Evolutionary conservation across 2,113 vertebrate species (phyloP).

Genomic region (Rattus rattus): DNA sequence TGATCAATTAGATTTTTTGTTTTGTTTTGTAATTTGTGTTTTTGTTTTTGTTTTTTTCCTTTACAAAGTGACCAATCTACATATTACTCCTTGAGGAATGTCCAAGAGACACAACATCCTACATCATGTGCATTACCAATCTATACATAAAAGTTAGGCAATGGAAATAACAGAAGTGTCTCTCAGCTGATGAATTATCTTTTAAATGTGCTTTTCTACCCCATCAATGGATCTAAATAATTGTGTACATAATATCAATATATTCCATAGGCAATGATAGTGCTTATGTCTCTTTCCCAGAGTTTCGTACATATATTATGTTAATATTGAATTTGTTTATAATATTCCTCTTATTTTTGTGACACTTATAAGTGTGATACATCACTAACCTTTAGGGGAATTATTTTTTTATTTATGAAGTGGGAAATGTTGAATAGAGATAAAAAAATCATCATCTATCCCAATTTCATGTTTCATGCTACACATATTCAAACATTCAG

Average conservation of each 20-base stretch:
- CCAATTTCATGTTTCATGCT: neutral
- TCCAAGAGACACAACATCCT: neutral
- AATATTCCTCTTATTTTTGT: neutral
- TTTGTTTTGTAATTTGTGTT: neutral
- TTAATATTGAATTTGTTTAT: neutral
- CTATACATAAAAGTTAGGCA: neutral
- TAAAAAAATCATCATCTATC: neutral
- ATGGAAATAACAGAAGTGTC: neutral
- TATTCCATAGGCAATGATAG: neutral
- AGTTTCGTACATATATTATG: neutral
- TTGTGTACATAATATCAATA: neutral
- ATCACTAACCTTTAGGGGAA: neutral
- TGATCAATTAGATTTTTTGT: neutral
- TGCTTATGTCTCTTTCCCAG: neutral
- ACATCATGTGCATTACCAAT: neutral
- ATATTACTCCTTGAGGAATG: neutral
- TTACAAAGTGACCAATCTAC: neutral
- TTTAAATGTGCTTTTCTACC: neutral
- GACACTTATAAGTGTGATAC: neutral
- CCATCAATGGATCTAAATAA: neutral
- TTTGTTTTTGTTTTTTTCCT: neutral
- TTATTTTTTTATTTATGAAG: neutral
- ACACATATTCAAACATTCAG: neutral
- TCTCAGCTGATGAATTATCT: neutral
- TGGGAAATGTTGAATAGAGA: no score